A percentile compares a stretch with the other conserved stretches of the same genome.
Evolutionary conservation across 2,797 vertebrate species (phyloP).

Genomic region (Vultur gryphus): DNA sequence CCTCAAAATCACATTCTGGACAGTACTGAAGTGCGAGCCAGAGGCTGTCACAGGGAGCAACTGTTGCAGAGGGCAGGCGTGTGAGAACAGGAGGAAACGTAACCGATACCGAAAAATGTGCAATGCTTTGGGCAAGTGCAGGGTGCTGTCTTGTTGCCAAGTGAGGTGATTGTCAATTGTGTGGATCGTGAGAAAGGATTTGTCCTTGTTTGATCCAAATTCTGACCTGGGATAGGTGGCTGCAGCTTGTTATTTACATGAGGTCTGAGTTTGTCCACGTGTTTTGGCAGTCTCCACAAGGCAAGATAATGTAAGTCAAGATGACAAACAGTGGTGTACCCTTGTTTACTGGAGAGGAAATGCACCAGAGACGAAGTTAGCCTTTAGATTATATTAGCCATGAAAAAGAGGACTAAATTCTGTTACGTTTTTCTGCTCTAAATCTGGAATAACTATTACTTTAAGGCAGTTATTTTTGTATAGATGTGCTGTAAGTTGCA

Average conservation of each 20-base stretch:
- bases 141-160: background rate
- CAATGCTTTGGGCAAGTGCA: background rate
- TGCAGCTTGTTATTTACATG: background rate
- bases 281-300: background rate
- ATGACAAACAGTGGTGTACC: background rate
- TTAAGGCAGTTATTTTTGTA: background rate
- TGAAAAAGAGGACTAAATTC: background rate
- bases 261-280: background rate
- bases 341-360: background rate
- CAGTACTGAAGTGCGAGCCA: background rate
- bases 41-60: background rate
- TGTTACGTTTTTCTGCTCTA: background rate
- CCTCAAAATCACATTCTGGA: background rate
- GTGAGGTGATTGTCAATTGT: background rate
- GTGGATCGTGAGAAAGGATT: background rate
- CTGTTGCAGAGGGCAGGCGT: background rate
- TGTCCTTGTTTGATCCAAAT: background rate
- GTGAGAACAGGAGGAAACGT: background rate
- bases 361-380: background rate
- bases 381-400: background rate
- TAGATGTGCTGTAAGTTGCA: background rate
- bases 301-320: background rate
- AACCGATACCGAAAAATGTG: fast-evolving
- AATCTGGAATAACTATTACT: background rate
- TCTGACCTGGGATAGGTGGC: background rate